Base-by-base conservation (phyloP, 2,113 vertebrate genomes). In the Pygoscelis antarcticus region DNA sequence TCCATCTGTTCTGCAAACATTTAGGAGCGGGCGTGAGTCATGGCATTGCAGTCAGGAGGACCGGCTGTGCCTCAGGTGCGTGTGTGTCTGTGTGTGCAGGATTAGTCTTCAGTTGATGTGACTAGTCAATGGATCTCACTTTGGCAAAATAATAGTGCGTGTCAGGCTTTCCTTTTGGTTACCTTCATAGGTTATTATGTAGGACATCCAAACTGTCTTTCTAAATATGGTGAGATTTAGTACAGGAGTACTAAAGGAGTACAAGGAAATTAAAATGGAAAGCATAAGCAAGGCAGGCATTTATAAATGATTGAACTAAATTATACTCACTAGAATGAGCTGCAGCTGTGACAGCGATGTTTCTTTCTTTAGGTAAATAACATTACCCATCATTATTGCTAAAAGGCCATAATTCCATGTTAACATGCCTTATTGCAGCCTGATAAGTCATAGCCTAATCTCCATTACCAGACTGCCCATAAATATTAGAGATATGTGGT, bases 241-340 rank as follows among this genome's bases (percentile, higher is more conserved):
- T 85, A 71, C 75, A 74, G 92, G 77, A 91, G 69, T 81, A 25
- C 68, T 84, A 69, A 89, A 91, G 83, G 74, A 87, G 72, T 82
- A 82, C 66, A 83, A 89, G 89, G 90, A 93, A 97, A 93, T 94
- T 96, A 97, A 96, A 94, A 93, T 84, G 93, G 86, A 92, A 93
- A 94, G 83, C 87, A 10, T 36, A 92, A 81, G 89, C 88, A 84
- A 97, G 84, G 90, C 81, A 91, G 95, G 92, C 95, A 75, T 95
- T 96, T 96, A 97, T 97, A 96, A 96, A 94, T 93, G 92, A 95
- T 89, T 91, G 94, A 95, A 77, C 88, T 94, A 93, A 97, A 97
- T 95, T 96, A 68, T 65, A 69, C 65, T 91, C 75, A 72, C 76
- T 74, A 42, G 92, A 93, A 97, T 64, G 84, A 95, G 80, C 72